Percentiles rank a stretch among this genome's conserved stretches.
Evolutionary conservation across 2,113 vertebrate species (phyloP).

Genomic region (Sciurus niger): DNA sequence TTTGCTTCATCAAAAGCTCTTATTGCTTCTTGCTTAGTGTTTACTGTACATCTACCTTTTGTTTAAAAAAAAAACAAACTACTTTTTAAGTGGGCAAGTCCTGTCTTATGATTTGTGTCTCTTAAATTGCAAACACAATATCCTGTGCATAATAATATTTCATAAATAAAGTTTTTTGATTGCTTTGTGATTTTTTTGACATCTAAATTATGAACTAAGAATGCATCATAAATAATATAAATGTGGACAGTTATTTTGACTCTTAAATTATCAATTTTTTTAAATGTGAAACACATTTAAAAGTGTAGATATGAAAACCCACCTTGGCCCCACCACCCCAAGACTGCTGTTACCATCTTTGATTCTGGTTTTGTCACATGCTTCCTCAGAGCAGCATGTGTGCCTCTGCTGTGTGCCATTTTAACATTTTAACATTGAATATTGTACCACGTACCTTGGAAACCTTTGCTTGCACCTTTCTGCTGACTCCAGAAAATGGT

Average conservation of each 20-base stretch:
- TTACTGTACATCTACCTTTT: slow-evolving; percentile 31
- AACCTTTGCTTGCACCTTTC: not conserved
- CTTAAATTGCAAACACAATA: slow-evolving; percentile 15
- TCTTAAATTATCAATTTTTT: not conserved
- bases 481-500: not conserved
- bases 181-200: slow-evolving; percentile 37
- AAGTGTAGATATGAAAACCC: not conserved
- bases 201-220: slow-evolving; percentile 32
- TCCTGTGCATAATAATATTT: not conserved
- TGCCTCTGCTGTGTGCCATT: not conserved
- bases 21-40: not conserved
- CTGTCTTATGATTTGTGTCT: not conserved
- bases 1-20: not conserved
- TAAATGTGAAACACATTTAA: not conserved
- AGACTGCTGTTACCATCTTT: not conserved
- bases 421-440: not conserved
- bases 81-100: not conserved
- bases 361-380: not conserved
- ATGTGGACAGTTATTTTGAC: not conserved
- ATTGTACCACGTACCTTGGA: not conserved
- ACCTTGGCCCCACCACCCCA: fast-evolving
- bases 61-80: not conserved
- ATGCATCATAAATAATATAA: not conserved
- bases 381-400: not conserved
- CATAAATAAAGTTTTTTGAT: not conserved